Conservation (phyloP, 2,888 invertebrate species). For the Oithona nana region DNA sequence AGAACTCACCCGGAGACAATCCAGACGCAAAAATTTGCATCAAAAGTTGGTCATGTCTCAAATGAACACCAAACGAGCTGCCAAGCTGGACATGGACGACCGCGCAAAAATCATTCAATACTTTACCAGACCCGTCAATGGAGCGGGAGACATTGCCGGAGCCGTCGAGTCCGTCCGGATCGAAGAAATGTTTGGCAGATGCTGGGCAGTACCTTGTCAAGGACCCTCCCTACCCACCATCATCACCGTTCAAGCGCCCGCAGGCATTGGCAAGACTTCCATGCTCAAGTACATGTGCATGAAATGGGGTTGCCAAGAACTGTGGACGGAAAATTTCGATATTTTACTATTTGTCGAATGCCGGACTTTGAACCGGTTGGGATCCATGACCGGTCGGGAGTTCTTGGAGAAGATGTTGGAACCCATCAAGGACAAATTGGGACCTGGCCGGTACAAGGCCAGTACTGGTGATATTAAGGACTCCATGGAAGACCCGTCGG, state of each 20-base stretch:
- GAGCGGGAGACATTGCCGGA: neutral
- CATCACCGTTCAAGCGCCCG: slow-evolving; percentile 17
- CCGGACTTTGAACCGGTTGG: slow-evolving; percentile 7
- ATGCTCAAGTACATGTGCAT: slow-evolving; percentile 18
- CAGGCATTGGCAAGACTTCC: slow-evolving; percentile 17
- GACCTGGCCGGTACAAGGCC: neutral
- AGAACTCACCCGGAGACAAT: neutral
- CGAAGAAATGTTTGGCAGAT: slow-evolving; percentile 9
- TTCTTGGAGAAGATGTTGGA: slow-evolving; percentile 8
- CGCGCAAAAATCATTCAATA: slow-evolving; percentile 17
- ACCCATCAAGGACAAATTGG: neutral
- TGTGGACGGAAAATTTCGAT: slow-evolving; percentile 14
- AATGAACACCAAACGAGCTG: slow-evolving; percentile 5
- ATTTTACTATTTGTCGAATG: slow-evolving; percentile 14
- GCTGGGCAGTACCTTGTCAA: slow-evolving; percentile 2
- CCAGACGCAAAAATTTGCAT: slow-evolving; percentile 8
- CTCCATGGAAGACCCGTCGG: neutral
- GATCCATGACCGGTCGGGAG: slow-evolving; percentile 2
- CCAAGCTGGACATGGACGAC: slow-evolving; percentile 17
- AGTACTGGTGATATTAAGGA: neutral
- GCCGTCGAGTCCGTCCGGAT: neutral
- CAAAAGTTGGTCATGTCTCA: slow-evolving; percentile 16
- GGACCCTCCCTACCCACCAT: slow-evolving; percentile 9
- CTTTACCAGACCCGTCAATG: neutral
- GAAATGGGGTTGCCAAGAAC: slow-evolving; percentile 16